Percentiles rank a stretch among this genome's conserved stretches.
Conservation (phyloP, 2,888 invertebrate genomes). For the Pecten maximus region DNA sequence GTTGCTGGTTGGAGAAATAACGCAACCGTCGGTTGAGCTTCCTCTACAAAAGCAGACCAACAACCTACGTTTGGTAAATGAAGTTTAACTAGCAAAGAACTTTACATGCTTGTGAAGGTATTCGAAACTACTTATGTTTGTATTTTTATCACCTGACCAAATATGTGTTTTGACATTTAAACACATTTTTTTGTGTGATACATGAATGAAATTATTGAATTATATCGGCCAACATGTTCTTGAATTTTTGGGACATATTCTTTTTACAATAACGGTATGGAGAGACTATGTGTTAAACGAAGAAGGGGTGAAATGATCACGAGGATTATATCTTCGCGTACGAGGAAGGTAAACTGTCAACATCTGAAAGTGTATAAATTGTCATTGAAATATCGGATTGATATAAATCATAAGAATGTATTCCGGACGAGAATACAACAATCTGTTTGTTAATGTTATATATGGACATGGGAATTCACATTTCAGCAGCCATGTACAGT, state of each 20-base stretch:
- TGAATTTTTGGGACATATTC: neutral
- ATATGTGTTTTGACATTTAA: neutral
- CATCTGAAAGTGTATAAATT: neutral
- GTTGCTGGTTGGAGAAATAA: neutral
- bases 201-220: no score
- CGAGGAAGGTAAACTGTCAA: neutral
- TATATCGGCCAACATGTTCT: neutral
- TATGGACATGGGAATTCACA: neutral
- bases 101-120: neutral
- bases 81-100: neutral
- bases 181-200: neutral
- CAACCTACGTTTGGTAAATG: neutral
- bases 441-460: neutral
- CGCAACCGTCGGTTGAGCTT: constrained; percentile 21
- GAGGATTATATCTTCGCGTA: neutral
- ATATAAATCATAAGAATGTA: neutral
- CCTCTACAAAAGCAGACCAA: neutral
- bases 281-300: neutral
- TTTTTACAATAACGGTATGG: neutral
- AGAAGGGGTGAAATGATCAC: neutral
- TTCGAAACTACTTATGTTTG: neutral
- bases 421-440: neutral
- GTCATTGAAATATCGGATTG: neutral
- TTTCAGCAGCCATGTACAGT: neutral
- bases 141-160: neutral